phyloP scores from a whole-genome alignment of 2,797 vertebrate genomes.

The Octomys mimax region DNA sequence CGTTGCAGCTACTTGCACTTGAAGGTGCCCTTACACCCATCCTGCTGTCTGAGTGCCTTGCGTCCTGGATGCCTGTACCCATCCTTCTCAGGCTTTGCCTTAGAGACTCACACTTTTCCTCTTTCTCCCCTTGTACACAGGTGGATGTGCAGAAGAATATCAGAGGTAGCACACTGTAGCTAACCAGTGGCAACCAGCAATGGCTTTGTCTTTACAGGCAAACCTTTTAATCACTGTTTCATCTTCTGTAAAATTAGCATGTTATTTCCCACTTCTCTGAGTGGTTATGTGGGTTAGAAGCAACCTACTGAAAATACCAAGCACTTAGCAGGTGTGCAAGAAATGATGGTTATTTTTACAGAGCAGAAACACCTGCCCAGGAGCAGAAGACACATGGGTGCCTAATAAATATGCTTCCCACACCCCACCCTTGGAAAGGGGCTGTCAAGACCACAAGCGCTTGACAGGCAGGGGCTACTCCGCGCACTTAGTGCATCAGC shows the following conservation, averaged over 20 bases:
- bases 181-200: not conserved
- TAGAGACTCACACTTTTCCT: accelerated
- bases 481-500: accelerated
- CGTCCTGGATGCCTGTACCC: too few species aligned
- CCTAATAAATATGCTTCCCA: not conserved
- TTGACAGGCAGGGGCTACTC: not conserved
- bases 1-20: not conserved
- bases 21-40: not conserved
- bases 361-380: not conserved
- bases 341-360: constrained; percentile 53
- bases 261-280: not conserved
- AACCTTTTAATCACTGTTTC: not conserved
- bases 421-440: not conserved
- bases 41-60: not conserved
- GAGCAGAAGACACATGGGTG: not conserved
- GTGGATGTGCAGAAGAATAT: not conserved
- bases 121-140: not conserved
- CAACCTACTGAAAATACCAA: constrained; percentile 41
- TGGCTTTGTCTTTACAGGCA: not conserved
- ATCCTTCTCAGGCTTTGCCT: not conserved
- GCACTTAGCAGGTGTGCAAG: not conserved
- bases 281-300: not conserved
- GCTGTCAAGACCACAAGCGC: not conserved
- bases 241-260: not conserved
- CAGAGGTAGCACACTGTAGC: not conserved